Percentiles rank a stretch among this genome's conserved stretches.
phyloP scores from a whole-genome alignment of 1,140 invertebrate genomes.

The Centruroides sculpturatus region DNA sequence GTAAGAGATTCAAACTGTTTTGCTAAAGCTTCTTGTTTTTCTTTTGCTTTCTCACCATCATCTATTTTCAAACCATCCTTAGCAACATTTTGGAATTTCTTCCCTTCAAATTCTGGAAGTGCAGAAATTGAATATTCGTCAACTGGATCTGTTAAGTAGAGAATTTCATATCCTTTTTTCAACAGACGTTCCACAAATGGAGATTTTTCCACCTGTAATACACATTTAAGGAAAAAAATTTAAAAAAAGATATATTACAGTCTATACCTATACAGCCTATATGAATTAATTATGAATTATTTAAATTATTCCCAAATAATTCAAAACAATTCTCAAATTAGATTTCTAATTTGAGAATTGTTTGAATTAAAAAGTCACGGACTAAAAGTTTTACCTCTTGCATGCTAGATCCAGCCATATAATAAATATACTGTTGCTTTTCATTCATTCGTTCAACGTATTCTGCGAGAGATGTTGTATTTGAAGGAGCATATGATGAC shows the following conservation, averaged over 20 bases:
- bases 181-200: slow-evolving; percentile 91
- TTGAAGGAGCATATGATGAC: slow-evolving; percentile 49
- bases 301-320: no score
- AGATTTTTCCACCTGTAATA: slow-evolving; percentile 55
- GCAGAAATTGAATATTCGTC: slow-evolving; percentile 96
- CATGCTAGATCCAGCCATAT: slow-evolving; percentile 76
- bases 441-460: slow-evolving; percentile 94
- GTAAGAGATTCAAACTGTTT: slow-evolving; percentile 76
- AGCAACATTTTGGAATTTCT: slow-evolving; percentile 99
- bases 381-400: slow-evolving; percentile 44
- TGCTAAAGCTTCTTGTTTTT: slow-evolving; percentile 62
- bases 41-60: slow-evolving; percentile 64
- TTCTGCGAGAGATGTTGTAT: slow-evolving; percentile 61
- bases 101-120: slow-evolving; percentile 96
- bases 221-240: not conserved
- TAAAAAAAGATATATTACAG: no score
- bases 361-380: no score
- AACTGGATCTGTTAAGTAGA: slow-evolving; percentile 90
- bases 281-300: no score
- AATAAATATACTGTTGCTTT: slow-evolving; percentile 93
- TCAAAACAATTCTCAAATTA: no score
- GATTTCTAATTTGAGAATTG: no score
- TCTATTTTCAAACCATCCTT: slow-evolving; percentile 83
- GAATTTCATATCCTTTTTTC: slow-evolving; percentile 89
- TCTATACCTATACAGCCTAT: no score